Percentiles rank a stretch among this genome's conserved stretches.
These are phyloP conservation scores for Ascidia mentula DNA, from an alignment of 23 tunicate genomes.

Conservation along the genomic window DNA sequence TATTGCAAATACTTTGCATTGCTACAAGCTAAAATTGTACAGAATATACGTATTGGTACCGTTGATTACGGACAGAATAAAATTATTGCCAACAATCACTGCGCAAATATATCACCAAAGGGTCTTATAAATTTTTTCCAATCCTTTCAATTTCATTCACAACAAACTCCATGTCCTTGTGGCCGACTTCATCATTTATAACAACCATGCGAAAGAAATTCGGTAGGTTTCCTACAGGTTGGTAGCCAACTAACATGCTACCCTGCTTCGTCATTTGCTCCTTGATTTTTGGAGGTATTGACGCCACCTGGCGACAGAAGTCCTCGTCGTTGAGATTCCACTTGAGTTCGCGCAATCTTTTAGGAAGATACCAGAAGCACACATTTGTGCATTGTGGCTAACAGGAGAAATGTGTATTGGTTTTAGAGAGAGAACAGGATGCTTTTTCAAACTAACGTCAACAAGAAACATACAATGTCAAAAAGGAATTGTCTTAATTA, in stretches of 20 bases:
- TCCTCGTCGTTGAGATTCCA: constrained; percentile 20
- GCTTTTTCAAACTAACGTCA: too few relatives aligned
- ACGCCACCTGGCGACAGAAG: constrained; percentile 36
- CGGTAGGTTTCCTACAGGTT: constrained; percentile 56
- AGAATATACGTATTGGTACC: too few relatives aligned
- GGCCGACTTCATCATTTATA: constrained; percentile 51
- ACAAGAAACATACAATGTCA: not conserved
- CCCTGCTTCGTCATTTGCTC: constrained; percentile 59
- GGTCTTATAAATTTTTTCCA: constrained; percentile 57
- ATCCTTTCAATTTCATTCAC: constrained; percentile 44
- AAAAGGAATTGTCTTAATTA: not conserved
- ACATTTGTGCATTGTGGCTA: constrained; percentile 87
- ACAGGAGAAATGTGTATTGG: not conserved
- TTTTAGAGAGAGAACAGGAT: too few relatives aligned
- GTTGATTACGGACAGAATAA: too few relatives aligned
- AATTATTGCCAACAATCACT: too few relatives aligned
- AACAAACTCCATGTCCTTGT: constrained; percentile 64
- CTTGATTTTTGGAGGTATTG: constrained; percentile 53
- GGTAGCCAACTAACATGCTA: constrained; percentile 24
- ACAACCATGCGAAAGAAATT: constrained; percentile 86
- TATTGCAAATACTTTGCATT: too few relatives aligned
- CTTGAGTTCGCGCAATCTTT: constrained; percentile 39
- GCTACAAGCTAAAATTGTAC: too few relatives aligned
- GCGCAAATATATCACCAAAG: not conserved
- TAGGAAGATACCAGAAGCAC: constrained; percentile 79